phyloP scores from a whole-genome alignment of 2,888 invertebrate genomes.

The Dryadula phaetusa region DNA sequence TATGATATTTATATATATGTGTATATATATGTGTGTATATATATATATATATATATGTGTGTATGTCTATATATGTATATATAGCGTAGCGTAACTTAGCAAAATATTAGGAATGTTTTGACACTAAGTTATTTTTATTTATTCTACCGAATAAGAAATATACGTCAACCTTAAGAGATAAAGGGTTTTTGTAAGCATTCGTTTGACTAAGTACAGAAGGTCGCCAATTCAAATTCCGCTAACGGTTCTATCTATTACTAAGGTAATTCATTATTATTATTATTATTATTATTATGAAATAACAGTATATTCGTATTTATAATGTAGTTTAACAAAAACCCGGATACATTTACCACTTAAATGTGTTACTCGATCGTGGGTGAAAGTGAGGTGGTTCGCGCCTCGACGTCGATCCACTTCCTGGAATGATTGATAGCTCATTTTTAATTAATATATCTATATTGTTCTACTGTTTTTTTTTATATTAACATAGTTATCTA shows the following conservation, averaged over 20 bases:
- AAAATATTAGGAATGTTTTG: too few relatives aligned
- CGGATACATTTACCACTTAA: slow-evolving; percentile 18
- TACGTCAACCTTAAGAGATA: too few relatives aligned
- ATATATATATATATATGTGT: neutral
- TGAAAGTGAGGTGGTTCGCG: slow-evolving; percentile 21
- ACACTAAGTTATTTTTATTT: too few relatives aligned
- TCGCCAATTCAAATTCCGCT: too few relatives aligned
- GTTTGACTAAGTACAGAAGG: too few relatives aligned
- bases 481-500: too few relatives aligned
- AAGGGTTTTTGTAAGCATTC: too few relatives aligned
- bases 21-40: neutral
- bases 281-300: too few relatives aligned
- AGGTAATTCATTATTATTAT: neutral
- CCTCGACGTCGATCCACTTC: slow-evolving; percentile 11
- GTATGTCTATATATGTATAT: too few relatives aligned
- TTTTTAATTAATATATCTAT: slow-evolving; percentile 21
- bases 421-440: slow-evolving; percentile 14
- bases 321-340: slow-evolving; percentile 15
- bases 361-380: slow-evolving; percentile 20
- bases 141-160: too few relatives aligned
- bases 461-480: neutral
- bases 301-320: too few relatives aligned
- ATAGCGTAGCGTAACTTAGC: too few relatives aligned
- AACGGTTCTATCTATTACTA: neutral
- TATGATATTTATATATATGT: neutral